These are phyloP conservation scores for Pheosia tremula DNA, from an alignment of 2,888 invertebrate genomes.

Conservation along the genomic window DNA sequence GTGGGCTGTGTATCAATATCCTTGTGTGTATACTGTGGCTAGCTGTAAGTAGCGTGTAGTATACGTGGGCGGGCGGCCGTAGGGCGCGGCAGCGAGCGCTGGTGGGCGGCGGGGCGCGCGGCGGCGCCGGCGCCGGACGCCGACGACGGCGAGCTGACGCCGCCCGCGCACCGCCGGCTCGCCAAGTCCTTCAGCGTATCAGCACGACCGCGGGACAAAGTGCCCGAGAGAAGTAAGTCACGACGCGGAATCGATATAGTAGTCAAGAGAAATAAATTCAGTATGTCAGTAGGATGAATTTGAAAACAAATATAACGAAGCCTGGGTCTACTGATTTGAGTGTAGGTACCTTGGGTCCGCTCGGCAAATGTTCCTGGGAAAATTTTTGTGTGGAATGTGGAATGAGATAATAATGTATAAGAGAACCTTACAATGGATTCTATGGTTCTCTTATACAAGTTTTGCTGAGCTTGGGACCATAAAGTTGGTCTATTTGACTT, in stretches of 20 bases:
- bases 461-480: too few relatives aligned
- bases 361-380: too few relatives aligned
- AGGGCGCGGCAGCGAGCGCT: conserved; percentile 74
- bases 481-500: too few relatives aligned
- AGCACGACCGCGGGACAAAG: conserved; percentile 71
- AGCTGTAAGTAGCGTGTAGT: conserved; percentile 26
- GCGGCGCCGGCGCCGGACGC: conserved; percentile 51
- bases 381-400: too few relatives aligned
- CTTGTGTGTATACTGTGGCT: not conserved
- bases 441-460: too few relatives aligned
- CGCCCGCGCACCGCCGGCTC: conserved; percentile 93
- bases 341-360: too few relatives aligned
- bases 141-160: conserved; percentile 88
- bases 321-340: too few relatives aligned
- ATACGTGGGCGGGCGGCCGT: conserved; percentile 47
- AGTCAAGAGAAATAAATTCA: too few relatives aligned
- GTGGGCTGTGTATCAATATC: not conserved
- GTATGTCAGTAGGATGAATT: too few relatives aligned
- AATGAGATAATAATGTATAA: too few relatives aligned
- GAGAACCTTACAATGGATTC: too few relatives aligned
- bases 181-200: conserved; percentile 97
- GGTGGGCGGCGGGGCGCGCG: conserved; percentile 60
- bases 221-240: conserved; percentile 65
- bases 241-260: not conserved
- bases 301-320: too few relatives aligned